These are phyloP conservation scores for Ceramica pisi DNA, from an alignment of 2,888 invertebrate genomes.

Conservation along the genomic window DNA sequence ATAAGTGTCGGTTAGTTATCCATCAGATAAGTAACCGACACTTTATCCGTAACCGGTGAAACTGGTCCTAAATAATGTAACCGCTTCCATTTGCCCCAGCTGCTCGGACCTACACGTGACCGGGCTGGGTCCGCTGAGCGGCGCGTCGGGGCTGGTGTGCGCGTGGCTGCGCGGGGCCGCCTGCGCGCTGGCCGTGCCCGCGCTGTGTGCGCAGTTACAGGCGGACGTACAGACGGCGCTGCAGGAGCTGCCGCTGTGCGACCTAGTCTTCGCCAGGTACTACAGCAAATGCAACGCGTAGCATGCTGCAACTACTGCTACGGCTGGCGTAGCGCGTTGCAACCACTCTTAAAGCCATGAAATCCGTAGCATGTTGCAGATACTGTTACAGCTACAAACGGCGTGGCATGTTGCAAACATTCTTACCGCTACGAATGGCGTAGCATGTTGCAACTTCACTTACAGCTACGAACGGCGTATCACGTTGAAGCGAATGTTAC, in stretches of 20 bases:
- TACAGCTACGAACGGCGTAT: neutral
- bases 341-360: neutral
- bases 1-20: too few relatives aligned
- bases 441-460: neutral
- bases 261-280: constrained; percentile 77
- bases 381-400: neutral
- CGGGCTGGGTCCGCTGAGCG: constrained; percentile 84
- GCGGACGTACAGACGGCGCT: constrained; percentile 81
- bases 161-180: constrained; percentile 75
- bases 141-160: constrained; percentile 65
- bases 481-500: neutral
- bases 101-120: constrained; percentile 87
- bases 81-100: constrained; percentile 63
- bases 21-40: too few relatives aligned
- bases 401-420: neutral
- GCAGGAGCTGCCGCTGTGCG: constrained; percentile 82
- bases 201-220: constrained; percentile 77
- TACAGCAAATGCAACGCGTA: constrained; percentile 30
- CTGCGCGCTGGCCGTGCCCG: constrained; percentile 80
- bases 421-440: neutral
- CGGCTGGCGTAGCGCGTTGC: neutral
- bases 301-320: constrained; percentile 2
- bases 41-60: too few relatives aligned
- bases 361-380: constrained; percentile 1
- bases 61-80: too few relatives aligned